phyloP scores from a whole-genome alignment of 1,140 invertebrate genomes.

The Medauroidea extradentata region DNA sequence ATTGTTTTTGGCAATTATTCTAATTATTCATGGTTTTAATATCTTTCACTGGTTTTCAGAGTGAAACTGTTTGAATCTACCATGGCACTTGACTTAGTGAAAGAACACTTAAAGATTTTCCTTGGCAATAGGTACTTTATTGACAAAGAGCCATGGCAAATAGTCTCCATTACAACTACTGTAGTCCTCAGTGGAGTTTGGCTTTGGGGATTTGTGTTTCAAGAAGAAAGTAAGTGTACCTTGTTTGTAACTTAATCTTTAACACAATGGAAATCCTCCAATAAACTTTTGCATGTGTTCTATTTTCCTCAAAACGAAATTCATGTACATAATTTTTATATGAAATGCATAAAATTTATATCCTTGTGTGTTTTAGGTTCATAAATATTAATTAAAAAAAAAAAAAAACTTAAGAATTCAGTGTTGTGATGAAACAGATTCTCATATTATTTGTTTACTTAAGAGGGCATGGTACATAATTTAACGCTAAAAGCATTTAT shows the following conservation, averaged over 20 bases:
- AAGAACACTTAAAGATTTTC: too few relatives aligned
- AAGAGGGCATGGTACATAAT: too few relatives aligned
- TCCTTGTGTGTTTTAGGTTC: neutral
- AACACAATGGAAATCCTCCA: neutral
- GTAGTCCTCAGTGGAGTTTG: constrained; percentile 19
- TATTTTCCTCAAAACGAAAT: too few relatives aligned
- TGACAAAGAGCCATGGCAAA: constrained; percentile 18
- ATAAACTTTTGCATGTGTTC: neutral
- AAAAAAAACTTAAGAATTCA: neutral
- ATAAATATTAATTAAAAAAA: neutral
- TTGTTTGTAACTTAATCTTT: neutral
- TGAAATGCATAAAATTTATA: too few relatives aligned
- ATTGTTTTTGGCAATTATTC: too few relatives aligned
- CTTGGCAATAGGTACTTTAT: constrained; percentile 4
- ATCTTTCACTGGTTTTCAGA: too few relatives aligned
- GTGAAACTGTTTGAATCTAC: too few relatives aligned
- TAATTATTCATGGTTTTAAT: too few relatives aligned
- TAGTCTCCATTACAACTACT: constrained; percentile 17
- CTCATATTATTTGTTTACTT: too few relatives aligned
- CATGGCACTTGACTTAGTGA: too few relatives aligned
- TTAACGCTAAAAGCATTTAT: too few relatives aligned
- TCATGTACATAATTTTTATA: too few relatives aligned
- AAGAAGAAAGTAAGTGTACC: constrained; percentile 22
- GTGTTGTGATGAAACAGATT: neutral
- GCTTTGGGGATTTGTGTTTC: constrained; percentile 21